A percentile compares a stretch with the other conserved stretches of the same genome.
phyloP scores from a whole-genome alignment of 2,113 vertebrate genomes.

The Bettongia penicillata region DNA sequence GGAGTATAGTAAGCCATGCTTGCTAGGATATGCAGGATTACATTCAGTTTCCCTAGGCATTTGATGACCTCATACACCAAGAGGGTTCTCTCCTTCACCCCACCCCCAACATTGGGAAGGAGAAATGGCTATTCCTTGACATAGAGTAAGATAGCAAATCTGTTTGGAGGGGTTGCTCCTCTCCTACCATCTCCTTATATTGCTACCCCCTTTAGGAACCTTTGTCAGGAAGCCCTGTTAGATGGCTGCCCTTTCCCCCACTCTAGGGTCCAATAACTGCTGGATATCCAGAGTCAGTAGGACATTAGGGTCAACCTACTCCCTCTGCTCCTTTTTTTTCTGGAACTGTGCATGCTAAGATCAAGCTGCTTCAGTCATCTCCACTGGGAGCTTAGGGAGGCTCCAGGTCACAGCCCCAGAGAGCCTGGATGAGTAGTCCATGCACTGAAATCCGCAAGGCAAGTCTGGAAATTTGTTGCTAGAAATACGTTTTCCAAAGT shows the following conservation, averaged over 20 bases:
- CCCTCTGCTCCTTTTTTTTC: background rate
- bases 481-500: background rate
- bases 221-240: background rate
- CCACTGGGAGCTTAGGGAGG: background rate
- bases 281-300: no score
- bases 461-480: constrained; percentile 11
- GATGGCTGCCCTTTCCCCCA: background rate
- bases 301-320: background rate
- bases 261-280: background rate
- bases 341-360: background rate
- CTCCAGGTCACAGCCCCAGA: background rate
- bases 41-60: background rate
- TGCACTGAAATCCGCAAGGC: constrained; percentile 2
- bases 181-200: background rate
- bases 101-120: background rate
- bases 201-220: background rate
- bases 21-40: background rate
- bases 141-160: background rate
- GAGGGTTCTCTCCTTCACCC: background rate
- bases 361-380: constrained; percentile 17
- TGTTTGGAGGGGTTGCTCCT: background rate
- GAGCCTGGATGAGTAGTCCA: background rate
- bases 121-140: background rate
- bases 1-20: background rate
- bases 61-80: background rate